Base-by-base conservation (phyloP, 2,113 vertebrate genomes). In the Podarcis muralis region DNA sequence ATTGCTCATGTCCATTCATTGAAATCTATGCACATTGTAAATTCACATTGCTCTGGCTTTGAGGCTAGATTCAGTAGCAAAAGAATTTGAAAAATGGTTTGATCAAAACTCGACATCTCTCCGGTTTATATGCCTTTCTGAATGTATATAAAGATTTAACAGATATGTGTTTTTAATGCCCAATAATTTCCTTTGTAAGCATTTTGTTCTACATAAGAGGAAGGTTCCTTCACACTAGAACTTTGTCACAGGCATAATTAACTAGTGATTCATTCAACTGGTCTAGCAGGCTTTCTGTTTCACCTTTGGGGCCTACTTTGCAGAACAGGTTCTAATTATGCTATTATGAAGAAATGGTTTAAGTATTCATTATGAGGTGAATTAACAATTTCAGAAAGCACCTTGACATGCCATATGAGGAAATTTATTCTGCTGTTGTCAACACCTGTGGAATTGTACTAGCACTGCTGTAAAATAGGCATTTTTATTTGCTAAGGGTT, bases 281-380 rank as follows among this genome's bases (percentile, higher is more conserved):
- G 86, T 93, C 78, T 88, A 77, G 1, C 3, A 16, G 1, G 11
- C 23, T 81, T 66, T 81, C 13, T 86, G 83, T 83, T 92, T 94
- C 81, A 84, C 93, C 78, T 93, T 93, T 94, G 89, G 91, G 92
- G 91, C 91, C 91, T 91, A 71, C 13, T 62, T 76, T 77, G 91
- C 84, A 91, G 88, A 93, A 93, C 88, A 89, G 93, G 92, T 94
- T 93, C 57, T 87, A 81, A 93, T 94, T 92, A 91, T 30, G 48
- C 76, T n/a, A 20, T 93, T 94, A 91, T 0, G 8, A 89, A 95
- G 8, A 89, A 95, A 93, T 72, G 27, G 77, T 15, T 22, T 27
- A 82, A 0, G 0, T 66, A 69, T 57, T 72, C 74, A 92, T 79
- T 22, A 78, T 3, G 86, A 72, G 81, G 88, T 74, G 93, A 71